Evolutionary conservation across 2,113 vertebrate species (phyloP), one percentile per base, ranked within the genome.

Genomic region (Vulpes ferrilata): DNA sequence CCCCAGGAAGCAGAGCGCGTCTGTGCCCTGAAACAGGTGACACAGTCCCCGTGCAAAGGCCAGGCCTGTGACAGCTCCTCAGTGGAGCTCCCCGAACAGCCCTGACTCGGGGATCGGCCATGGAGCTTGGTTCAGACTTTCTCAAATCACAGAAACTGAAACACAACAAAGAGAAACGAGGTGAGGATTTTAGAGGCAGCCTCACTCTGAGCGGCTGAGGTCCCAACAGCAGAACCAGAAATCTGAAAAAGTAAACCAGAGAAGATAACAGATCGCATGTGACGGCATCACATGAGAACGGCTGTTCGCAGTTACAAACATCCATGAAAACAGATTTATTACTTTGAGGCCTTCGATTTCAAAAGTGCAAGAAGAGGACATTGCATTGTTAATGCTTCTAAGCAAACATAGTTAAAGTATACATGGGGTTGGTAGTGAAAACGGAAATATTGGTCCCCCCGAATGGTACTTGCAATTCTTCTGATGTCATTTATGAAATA

Each of bases 11-110:
- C 7, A 7, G 43, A 2, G 9, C 27, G 3, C 15, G 15, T 12
- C n/a, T 22, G 48, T 4, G 27, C 32, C 53, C 7, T 9, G 16
- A 38, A 4, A 11, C 27, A 16, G 25, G 5, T 43, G 43, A 43
- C 32, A 5, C 10, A 48, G 12, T 23, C 27, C 9, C 0, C 1
- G 0, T 0, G 25, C 2, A 0, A 7, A 10, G 27, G 5, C 20
- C 65, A 7, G 43, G 0, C 27, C 10, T 6, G 5, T 4, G 2
- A 7, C 35, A 32, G 5, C 5, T 12, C 17, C 43, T 3, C 1
- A 2, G 2, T 43, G 15, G 88, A 22, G 30, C 5, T 38, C 55
- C 32, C 17, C 5, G 19, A 2, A 2, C 38, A 5, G 10, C 0
- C 19, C 10, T 35, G 59, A 59, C 11, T 11, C 16, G 0, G 11